Evolutionary conservation across 2,888 invertebrate species (phyloP).

Genomic region (Drosophila cognata): DNA sequence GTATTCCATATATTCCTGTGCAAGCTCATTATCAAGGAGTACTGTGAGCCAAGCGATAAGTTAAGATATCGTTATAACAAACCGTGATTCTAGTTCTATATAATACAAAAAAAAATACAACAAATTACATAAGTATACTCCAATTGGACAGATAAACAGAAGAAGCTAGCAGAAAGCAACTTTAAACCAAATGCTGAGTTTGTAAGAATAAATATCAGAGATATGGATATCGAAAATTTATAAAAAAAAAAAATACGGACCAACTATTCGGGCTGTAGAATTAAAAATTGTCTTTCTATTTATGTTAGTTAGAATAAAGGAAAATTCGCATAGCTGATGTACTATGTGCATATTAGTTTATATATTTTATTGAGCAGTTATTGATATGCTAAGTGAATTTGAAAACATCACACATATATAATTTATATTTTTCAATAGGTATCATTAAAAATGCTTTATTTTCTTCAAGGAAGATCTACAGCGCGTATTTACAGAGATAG

Average conservation of each 20-base stretch:
- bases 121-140: slow-evolving; percentile 38
- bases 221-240: slow-evolving; percentile 2
- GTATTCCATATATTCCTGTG: slow-evolving; percentile 97
- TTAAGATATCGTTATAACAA: slow-evolving; percentile 90
- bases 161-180: slow-evolving; percentile 28
- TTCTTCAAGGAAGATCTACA: slow-evolving; percentile 56
- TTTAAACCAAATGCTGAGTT: slow-evolving; percentile 22
- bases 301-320: slow-evolving; percentile 1
- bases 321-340: not conserved
- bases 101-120: slow-evolving; percentile 23
- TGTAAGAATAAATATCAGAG: slow-evolving; percentile 7
- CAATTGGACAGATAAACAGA: slow-evolving; percentile 31
- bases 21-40: slow-evolving; percentile 96
- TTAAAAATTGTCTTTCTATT: not conserved
- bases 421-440: slow-evolving; percentile 3
- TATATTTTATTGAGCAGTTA: not conserved
- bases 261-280: not conserved
- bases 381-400: not conserved
- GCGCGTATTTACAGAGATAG: slow-evolving; percentile 32
- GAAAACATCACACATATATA: not conserved
- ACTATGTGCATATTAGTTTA: not conserved
- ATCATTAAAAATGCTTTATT: slow-evolving; percentile 42
- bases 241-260: not conserved
- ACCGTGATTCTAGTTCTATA: slow-evolving; percentile 86
- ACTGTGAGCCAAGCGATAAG: slow-evolving; percentile 90